Evolutionary conservation across 2,888 invertebrate genomes (phyloP).

Genomic region (Lepidochrysops patricia): DNA sequence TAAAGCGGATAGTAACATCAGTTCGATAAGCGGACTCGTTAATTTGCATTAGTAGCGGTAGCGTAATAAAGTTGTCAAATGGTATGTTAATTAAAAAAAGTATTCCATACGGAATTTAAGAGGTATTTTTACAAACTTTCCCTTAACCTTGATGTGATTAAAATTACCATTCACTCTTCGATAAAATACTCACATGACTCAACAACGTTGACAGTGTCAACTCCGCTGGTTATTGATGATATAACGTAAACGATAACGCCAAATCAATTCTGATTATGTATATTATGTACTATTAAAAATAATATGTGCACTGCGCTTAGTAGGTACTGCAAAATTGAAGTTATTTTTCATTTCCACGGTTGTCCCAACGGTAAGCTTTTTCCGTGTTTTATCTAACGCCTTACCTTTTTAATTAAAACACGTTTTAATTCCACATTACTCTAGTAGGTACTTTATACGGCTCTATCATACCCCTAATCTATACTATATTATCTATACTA

Average conservation of each 20-base stretch:
- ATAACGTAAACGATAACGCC: slow-evolving; percentile 21
- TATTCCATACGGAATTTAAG: not conserved
- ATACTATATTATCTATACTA: too few relatives aligned
- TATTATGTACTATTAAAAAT: not conserved
- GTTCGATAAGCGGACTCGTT: not conserved
- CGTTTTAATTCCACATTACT: too few relatives aligned
- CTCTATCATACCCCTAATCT: too few relatives aligned
- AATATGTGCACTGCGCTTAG: not conserved
- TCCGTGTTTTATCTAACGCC: too few relatives aligned
- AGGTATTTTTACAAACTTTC: slow-evolving; percentile 13
- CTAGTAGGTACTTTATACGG: too few relatives aligned
- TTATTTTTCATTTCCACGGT: too few relatives aligned
- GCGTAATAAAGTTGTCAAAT: not conserved
- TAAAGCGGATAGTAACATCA: not conserved
- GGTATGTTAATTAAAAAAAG: slow-evolving; percentile 7
- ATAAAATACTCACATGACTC: slow-evolving; percentile 22
- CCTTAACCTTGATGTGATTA: slow-evolving; percentile 15
- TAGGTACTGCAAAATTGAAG: too few relatives aligned
- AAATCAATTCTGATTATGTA: slow-evolving; percentile 22
- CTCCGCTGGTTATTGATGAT: slow-evolving; percentile 14
- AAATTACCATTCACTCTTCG: slow-evolving; percentile 11
- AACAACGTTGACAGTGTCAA: slow-evolving; percentile 18
- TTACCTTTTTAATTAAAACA: too few relatives aligned
- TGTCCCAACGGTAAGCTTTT: too few relatives aligned
- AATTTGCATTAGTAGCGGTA: not conserved